Evolutionary conservation across 1,140 invertebrate species (phyloP).

Genomic region (Conus betulinus): DNA sequence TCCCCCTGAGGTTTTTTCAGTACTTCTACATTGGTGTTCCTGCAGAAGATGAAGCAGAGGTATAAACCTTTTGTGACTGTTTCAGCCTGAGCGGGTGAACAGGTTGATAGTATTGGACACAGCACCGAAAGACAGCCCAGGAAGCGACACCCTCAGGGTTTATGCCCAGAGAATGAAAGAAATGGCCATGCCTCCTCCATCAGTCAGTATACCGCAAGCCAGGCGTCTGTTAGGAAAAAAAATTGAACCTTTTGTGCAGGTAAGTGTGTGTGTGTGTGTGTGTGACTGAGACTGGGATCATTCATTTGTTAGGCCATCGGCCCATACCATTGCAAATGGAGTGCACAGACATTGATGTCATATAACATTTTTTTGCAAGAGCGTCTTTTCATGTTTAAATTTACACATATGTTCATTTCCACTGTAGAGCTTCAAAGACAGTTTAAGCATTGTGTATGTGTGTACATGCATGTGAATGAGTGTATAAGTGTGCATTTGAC

Average conservation of each 20-base stretch:
- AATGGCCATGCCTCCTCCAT: constrained; percentile 76
- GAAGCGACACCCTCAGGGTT: constrained; percentile 79
- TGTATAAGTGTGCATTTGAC: background rate
- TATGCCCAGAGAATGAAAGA: constrained; percentile 83
- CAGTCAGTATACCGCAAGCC: constrained; percentile 30
- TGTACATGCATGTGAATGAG: background rate
- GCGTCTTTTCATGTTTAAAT: no score
- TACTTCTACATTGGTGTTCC: no score
- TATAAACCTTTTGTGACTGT: background rate
- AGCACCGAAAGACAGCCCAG: constrained; percentile 84
- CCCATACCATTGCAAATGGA: background rate
- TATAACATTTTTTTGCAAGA: no score
- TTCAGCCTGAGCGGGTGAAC: constrained; percentile 85
- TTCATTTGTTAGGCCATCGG: background rate
- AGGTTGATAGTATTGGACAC: constrained; percentile 90
- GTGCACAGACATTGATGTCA: no score
- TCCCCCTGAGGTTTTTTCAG: no score
- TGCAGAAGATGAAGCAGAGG: no score
- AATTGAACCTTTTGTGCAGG: constrained; percentile 49
- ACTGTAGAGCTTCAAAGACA: background rate
- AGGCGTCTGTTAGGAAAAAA: constrained; percentile 41
- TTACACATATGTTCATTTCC: no score
- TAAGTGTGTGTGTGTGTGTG: constrained; percentile 34
- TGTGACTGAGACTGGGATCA: background rate
- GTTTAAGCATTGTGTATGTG: background rate